These are phyloP conservation scores for Asteroscopus sphinx DNA, from an alignment of 2,888 invertebrate species.

Conservation along the genomic window DNA sequence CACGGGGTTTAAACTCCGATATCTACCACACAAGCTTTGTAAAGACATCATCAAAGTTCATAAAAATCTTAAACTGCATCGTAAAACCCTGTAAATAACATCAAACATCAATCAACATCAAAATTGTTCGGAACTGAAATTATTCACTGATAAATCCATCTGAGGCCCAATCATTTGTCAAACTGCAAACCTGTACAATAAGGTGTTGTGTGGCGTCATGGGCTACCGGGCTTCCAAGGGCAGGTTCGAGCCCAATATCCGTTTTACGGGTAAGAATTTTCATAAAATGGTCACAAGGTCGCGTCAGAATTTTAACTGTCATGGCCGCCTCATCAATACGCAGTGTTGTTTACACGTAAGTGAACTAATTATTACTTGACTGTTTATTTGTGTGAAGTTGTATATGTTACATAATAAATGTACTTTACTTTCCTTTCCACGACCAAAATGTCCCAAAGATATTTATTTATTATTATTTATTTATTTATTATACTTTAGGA, in stretches of 20 bases:
- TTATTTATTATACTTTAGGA: too few relatives aligned
- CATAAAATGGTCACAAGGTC: constrained; percentile 48
- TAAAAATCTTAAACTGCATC: background rate
- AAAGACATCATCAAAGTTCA: too few relatives aligned
- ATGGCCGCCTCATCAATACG: constrained; percentile 16
- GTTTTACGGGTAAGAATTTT: constrained; percentile 39
- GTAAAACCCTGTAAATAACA: background rate
- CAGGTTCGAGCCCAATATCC: constrained; percentile 49
- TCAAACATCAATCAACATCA: background rate
- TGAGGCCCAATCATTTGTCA: constrained; percentile 11
- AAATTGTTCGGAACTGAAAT: constrained; percentile 17
- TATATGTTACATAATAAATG: too few relatives aligned
- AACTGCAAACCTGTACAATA: constrained; percentile 23
- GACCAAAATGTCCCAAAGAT: too few relatives aligned
- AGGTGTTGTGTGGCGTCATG: constrained; percentile 46
- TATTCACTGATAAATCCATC: constrained; percentile 14
- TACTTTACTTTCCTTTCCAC: too few relatives aligned
- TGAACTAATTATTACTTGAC: too few relatives aligned
- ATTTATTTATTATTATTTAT: too few relatives aligned
- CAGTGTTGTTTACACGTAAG: constrained; percentile 1
- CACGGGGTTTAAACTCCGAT: too few relatives aligned
- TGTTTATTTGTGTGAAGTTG: too few relatives aligned
- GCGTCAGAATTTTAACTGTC: constrained; percentile 9
- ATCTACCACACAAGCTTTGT: too few relatives aligned
- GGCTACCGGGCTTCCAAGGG: constrained; percentile 48